phyloP scores from a whole-genome alignment of 2,888 invertebrate genomes.

The Horisme vitalbata region DNA sequence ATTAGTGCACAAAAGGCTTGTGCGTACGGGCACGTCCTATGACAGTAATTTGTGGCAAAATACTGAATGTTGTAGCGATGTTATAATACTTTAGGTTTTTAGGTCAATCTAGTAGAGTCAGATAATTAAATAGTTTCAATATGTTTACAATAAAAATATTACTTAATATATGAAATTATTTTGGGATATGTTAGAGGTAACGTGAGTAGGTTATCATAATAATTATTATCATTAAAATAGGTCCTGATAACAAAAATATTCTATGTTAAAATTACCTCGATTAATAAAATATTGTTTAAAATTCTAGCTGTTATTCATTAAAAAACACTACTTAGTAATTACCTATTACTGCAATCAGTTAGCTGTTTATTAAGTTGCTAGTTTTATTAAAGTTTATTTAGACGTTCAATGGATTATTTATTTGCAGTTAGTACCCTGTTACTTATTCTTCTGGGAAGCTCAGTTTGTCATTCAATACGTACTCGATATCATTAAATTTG shows the following conservation, averaged over 20 bases:
- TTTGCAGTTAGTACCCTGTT: constrained; percentile 11
- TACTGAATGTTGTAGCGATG: constrained; percentile 39
- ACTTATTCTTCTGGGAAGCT: constrained; percentile 14
- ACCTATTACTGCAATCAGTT: no score
- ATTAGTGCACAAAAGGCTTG: constrained; percentile 42
- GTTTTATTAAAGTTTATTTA: no score
- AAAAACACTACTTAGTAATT: no score
- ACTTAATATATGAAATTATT: no score
- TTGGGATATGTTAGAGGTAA: no score
- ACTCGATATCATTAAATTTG: constrained; percentile 21
- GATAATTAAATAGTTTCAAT: constrained; percentile 9
- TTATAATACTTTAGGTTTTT: constrained; percentile 38
- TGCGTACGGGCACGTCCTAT: constrained; percentile 55
- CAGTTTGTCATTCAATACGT: constrained; percentile 28
- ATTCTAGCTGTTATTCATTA: no score
- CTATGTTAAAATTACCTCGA: no score
- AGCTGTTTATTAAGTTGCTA: no score
- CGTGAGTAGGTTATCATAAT: no score
- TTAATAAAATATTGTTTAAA: no score
- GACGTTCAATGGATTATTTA: not conserved
- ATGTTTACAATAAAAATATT: not conserved
- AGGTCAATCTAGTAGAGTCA: constrained; percentile 35
- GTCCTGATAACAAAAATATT: no score
- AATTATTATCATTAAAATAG: no score
- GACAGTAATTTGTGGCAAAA: constrained; percentile 41